Evolutionary conservation across 2,888 invertebrate species (phyloP).

Genomic region (Bursaphelenchus okinawaensis): DNA sequence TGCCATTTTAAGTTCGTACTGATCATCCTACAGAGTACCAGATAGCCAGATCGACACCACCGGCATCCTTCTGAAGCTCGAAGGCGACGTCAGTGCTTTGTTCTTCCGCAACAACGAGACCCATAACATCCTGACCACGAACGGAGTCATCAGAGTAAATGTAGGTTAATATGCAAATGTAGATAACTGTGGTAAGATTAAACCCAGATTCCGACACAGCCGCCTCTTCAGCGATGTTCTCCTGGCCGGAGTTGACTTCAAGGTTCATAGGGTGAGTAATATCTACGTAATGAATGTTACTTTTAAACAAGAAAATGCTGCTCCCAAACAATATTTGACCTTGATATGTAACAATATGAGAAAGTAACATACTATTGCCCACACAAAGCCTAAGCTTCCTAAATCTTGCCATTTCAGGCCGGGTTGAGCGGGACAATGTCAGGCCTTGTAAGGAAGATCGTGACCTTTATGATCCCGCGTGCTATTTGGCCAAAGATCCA

Average conservation of each 20-base stretch:
- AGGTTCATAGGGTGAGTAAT: conserved; percentile 43
- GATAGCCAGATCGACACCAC: conserved; percentile 30
- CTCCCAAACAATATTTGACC: not conserved
- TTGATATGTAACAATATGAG: no score
- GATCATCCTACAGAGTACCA: conserved; percentile 37
- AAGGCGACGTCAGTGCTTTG: conserved; percentile 42
- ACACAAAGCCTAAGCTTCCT: no score
- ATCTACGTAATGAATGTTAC: not conserved
- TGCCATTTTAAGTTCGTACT: conserved; percentile 9
- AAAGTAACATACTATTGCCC: no score
- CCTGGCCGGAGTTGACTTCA: conserved; percentile 54
- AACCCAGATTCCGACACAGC: conserved; percentile 49
- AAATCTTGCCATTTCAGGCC: conserved; percentile 29
- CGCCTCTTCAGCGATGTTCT: conserved; percentile 52
- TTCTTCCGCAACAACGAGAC: conserved; percentile 37
- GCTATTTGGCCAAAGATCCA: conserved; percentile 56
- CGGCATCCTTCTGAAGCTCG: conserved; percentile 38
- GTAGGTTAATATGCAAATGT: conserved; percentile 19
- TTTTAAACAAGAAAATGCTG: no score
- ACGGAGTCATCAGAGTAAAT: conserved; percentile 43
- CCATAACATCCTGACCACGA: conserved; percentile 46
- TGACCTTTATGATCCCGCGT: conserved; percentile 48
- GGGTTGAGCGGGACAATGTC: conserved; percentile 49
- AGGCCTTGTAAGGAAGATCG: conserved; percentile 44
- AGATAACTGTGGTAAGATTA: conserved; percentile 33